Conservation (phyloP, 2,888 invertebrate genomes). For the Chrysina gloriosa region DNA sequence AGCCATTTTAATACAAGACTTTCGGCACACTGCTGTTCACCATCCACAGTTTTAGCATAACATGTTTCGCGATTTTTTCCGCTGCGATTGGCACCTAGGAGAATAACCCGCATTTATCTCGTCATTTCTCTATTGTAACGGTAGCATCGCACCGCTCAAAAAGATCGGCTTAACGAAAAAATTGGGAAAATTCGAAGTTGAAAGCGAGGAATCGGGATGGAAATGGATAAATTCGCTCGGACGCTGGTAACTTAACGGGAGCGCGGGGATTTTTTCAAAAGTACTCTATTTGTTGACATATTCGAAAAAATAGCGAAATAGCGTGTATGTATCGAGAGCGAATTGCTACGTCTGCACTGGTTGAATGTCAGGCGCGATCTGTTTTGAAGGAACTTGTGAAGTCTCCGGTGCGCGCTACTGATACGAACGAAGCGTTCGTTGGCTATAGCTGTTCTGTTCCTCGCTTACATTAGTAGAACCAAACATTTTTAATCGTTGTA, state of each 20-base stretch:
- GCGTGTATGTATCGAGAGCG: slow-evolving; percentile 11
- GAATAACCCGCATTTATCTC: too few species aligned
- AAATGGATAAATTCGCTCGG: background rate
- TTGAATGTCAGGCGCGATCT: slow-evolving; percentile 46
- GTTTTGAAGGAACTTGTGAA: slow-evolving; percentile 47
- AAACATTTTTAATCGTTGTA: slow-evolving; percentile 40
- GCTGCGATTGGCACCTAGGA: background rate
- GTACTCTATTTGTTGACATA: slow-evolving; percentile 38
- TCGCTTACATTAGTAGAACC: slow-evolving; percentile 44
- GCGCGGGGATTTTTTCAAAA: background rate
- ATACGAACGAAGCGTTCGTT: background rate
- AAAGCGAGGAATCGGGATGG: background rate
- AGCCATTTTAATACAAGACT: slow-evolving; percentile 49
- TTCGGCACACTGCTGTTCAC: too few species aligned
- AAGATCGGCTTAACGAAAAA: background rate
- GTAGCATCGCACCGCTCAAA: background rate
- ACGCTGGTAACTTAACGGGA: slow-evolving; percentile 6
- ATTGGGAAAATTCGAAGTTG: background rate
- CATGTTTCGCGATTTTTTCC: background rate
- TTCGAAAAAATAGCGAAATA: slow-evolving; percentile 10
- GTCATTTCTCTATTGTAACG: too few species aligned
- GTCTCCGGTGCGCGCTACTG: slow-evolving; percentile 12
- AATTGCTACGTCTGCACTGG: slow-evolving; percentile 37
- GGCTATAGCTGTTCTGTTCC: slow-evolving; percentile 28
- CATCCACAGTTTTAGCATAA: slow-evolving; percentile 22